phyloP scores from a whole-genome alignment of 53 echinoderm and acorn worm species.

The Stichopus horrens region DNA sequence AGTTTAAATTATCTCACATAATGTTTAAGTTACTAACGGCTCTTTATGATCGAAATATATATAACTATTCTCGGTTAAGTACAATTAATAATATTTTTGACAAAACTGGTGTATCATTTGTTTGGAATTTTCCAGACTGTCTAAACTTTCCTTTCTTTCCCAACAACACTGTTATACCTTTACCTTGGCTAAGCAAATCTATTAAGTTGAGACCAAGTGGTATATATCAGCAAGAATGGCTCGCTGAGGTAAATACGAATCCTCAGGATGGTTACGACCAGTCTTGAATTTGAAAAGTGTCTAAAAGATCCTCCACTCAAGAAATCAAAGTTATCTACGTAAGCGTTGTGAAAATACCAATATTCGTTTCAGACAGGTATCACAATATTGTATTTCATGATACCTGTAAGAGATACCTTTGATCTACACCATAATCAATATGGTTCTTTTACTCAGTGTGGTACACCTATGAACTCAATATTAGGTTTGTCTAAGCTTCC shows the following conservation, averaged over 20 bases:
- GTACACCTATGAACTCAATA: too few species aligned
- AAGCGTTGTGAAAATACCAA: neutral
- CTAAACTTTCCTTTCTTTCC: neutral
- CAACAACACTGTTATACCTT: neutral
- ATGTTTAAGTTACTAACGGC: constrained; percentile 3
- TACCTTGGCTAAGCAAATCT: neutral
- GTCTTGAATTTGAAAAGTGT: neutral
- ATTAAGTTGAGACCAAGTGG: neutral
- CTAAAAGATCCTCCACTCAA: neutral
- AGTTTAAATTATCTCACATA: neutral
- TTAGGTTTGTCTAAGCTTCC: too few species aligned
- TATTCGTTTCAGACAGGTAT: neutral
- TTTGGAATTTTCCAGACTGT: neutral
- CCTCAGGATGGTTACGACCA: constrained; percentile 11
- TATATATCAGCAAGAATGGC: neutral
- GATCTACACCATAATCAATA: too few species aligned
- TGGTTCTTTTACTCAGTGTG: too few species aligned
- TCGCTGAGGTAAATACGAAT: neutral
- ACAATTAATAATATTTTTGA: neutral
- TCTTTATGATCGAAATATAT: neutral
- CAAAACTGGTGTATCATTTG: neutral
- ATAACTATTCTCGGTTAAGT: neutral
- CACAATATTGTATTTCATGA: constrained; percentile 12
- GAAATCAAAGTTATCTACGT: neutral
- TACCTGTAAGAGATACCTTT: too few species aligned